Evolutionary conservation across 2,797 vertebrate genomes (phyloP).

Genomic region (Anisognathus igniventris): DNA sequence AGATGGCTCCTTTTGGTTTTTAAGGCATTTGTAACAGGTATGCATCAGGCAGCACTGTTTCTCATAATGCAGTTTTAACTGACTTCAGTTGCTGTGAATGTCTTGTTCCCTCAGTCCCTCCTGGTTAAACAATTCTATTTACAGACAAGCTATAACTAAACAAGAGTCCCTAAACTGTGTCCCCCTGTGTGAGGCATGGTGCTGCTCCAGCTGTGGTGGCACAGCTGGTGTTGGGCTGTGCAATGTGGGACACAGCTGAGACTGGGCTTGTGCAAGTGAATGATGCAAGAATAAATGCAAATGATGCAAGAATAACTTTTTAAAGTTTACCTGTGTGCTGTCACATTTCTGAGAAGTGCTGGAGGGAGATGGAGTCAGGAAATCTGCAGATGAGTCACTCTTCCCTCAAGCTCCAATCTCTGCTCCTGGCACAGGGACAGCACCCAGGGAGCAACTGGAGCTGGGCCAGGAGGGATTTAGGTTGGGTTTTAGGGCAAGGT

Average conservation of each 20-base stretch:
- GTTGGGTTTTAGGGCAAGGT: background rate
- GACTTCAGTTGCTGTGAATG: background rate
- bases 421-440: background rate
- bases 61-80: background rate
- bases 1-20: background rate
- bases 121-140: constrained; percentile 12
- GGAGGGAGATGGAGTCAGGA: background rate
- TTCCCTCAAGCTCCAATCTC: fast-evolving
- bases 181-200: background rate
- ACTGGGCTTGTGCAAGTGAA: background rate
- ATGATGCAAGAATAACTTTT: background rate
- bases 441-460: fast-evolving
- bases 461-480: background rate
- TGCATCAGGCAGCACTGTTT: background rate
- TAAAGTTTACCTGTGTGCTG: background rate
- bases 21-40: background rate
- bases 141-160: background rate
- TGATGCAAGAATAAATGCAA: background rate
- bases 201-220: background rate
- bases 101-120: background rate
- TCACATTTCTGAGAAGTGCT: background rate
- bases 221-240: background rate
- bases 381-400: background rate
- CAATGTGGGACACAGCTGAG: background rate
- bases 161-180: background rate